Evolutionary conservation across 2,113 vertebrate genomes (phyloP), one percentile per base, ranked within the genome.

Genomic region (Desmodus rotundus): DNA sequence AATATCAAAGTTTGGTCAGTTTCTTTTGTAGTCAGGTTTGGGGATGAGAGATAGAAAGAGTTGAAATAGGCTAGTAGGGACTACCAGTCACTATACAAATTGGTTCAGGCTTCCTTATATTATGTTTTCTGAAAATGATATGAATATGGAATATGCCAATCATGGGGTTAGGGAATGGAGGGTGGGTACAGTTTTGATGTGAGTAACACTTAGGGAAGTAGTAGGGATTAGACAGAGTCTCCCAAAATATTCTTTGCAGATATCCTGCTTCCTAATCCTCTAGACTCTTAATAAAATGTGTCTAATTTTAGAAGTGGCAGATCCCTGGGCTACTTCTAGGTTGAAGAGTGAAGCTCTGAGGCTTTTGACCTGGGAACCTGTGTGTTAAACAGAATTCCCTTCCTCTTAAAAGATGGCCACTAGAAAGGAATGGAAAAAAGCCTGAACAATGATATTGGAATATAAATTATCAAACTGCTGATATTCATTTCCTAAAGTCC

Each of bases 401-500:
- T 89, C 14, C 68, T 52, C 22, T 78, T 89, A 73, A 91, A 86
- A 33, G 11, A 65, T 54, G 63, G 28, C 36, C 91, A 7, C 47
- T 87, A 5, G 78, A 61, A 83, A 78, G 4, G 1, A 5, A 43
- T 12, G 20, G 54, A 83, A 41, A 61, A 78, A 50, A 92, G 20
- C 11, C 3, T 87, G n/a, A 56, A 33, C 12, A 52, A 12, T 77
- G 47, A 28, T 31, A 58, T 68, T 94, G 17, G 4, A 89, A 78
- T 70, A 14, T 61, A 74, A 83, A 47, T 80, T 3, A 70, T 67
- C 45, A 45, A 36, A 83, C 47, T 76, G 24, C 5, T 93, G 38
- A 36, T 78, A n/a, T 84, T n/a, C 3, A 67, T 78, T 97, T 91
- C 67, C 36, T 78, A 87, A 95, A 87, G 56, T 85, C 81, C 54